Conservation (phyloP, 37 sponge, comb jelly and placozoan genomes). For the Chondrilla cf. caribensis region DNA sequence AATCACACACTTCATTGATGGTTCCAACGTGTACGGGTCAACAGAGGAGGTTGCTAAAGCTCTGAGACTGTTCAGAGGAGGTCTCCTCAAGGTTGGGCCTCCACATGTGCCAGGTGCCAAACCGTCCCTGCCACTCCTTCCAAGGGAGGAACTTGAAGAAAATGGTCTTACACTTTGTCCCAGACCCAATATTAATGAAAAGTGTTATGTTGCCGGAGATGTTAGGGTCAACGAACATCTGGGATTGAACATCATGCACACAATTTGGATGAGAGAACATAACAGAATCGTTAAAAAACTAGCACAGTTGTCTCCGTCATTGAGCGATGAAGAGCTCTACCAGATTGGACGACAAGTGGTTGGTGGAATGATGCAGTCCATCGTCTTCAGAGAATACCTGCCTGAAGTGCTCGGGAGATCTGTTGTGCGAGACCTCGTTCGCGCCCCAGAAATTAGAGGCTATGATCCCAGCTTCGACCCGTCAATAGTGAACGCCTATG, state of each 20-base stretch:
- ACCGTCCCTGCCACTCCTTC: not conserved
- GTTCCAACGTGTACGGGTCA: constrained; percentile 66
- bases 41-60: constrained; percentile 4
- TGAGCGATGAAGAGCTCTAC: constrained; percentile 87
- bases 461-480: constrained; percentile 65
- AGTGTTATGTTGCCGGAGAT: not conserved
- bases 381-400: constrained; percentile 78
- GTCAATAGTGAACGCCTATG: constrained; percentile 69
- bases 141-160: not conserved
- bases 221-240: constrained; percentile 35
- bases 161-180: not conserved
- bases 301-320: constrained; percentile 61
- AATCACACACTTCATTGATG: constrained; percentile 74
- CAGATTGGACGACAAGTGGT: constrained; percentile 87
- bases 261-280: constrained; percentile 93
- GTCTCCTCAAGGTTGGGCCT: constrained; percentile 37
- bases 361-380: constrained; percentile 77
- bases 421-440: constrained; percentile 38
- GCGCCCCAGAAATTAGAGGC: constrained; percentile 40
- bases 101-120: not conserved
- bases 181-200: not conserved
- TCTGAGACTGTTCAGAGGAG: constrained; percentile 34
- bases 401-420: constrained; percentile 68
- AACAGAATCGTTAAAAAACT: constrained; percentile 81
- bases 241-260: constrained; percentile 89